Evolutionary conservation across 1,140 invertebrate genomes (phyloP).

Genomic region (Trichonephila clavipes): DNA sequence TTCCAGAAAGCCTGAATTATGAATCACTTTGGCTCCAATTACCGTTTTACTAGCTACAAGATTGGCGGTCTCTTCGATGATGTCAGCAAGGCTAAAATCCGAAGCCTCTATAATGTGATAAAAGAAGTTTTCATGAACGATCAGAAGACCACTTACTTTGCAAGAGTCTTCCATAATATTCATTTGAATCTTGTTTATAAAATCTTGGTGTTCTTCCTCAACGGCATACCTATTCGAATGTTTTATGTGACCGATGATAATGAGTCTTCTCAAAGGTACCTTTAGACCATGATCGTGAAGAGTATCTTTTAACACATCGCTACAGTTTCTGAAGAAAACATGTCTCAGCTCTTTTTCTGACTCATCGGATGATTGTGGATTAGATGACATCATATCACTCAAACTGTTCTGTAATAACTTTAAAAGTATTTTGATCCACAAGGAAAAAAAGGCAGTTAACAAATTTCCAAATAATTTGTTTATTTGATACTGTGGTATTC

Average conservation of each 20-base stretch:
- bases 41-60: not conserved
- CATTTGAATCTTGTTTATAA: not conserved
- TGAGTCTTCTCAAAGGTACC: conserved; percentile 39
- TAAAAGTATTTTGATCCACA: no score
- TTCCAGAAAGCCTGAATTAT: not conserved
- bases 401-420: no score
- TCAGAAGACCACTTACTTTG: conserved; percentile 37
- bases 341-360: not conserved
- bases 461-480: no score
- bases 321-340: conserved; percentile 40
- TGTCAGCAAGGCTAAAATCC: not conserved
- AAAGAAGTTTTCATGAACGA: conserved; percentile 49
- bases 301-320: conserved; percentile 1
- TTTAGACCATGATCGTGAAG: not conserved
- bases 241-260: conserved; percentile 10
- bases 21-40: conserved; percentile 32
- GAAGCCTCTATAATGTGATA: conserved; percentile 45
- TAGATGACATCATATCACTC: not conserved
- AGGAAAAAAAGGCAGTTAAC: no score
- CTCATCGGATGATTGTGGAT: not conserved
- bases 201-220: not conserved
- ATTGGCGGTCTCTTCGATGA: not conserved
- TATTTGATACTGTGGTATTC: no score
- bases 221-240: not conserved
- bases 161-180: not conserved